Evolutionary conservation across 2,888 invertebrate genomes (phyloP), one percentile per base, ranked within the genome.

Genomic region (Brenthis ino): DNA sequence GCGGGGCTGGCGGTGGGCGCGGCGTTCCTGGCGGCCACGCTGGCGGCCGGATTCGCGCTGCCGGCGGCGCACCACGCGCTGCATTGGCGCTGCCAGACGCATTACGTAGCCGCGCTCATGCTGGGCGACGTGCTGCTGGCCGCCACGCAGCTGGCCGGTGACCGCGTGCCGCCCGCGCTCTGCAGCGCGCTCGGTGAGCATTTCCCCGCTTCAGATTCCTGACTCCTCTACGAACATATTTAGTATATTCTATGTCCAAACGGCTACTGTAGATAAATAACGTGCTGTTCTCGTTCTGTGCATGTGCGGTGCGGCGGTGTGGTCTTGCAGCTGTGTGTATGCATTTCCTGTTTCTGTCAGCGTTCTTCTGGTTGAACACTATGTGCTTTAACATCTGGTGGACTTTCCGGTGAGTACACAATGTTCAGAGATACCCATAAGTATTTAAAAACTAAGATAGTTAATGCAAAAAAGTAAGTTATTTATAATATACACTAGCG

Each of bases 301-400:
- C 76, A 77, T 80, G 77, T 77, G 80, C 72, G 76, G 72, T 94
- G 61, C 33, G 13, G 48, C 14, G 57, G 76, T 94, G 69, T 68
- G 51, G 69, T 67, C 69, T 65, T 60, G 76, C 95, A 95, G 97
- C 97, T 73, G 95, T 96, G 77, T 93, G 95, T 79, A 97, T 97
- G 94, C 97, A 97, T 84, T 97, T 97, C 94, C 95, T 96, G 89
- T 97, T 97, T 88, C 93, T 98, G 86, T 96, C 97, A 48, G 97
- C 97, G 72, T 98, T 98, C 94, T 97, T 97, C 89, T 98, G 98
- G 98, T 95, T 98, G 61, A 98, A 97, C 89, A 97, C 97, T 73
- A 97, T 98, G 97, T 98, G 97, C 89, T 97, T 97, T 93, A 98
- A 98, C 93, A 97, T 98, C 85, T 98, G 97, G 97, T 97, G 97